Evolutionary conservation across 2,888 invertebrate genomes (phyloP), one percentile per base, ranked within the genome.

Genomic region (Onthophagus sagittarius): DNA sequence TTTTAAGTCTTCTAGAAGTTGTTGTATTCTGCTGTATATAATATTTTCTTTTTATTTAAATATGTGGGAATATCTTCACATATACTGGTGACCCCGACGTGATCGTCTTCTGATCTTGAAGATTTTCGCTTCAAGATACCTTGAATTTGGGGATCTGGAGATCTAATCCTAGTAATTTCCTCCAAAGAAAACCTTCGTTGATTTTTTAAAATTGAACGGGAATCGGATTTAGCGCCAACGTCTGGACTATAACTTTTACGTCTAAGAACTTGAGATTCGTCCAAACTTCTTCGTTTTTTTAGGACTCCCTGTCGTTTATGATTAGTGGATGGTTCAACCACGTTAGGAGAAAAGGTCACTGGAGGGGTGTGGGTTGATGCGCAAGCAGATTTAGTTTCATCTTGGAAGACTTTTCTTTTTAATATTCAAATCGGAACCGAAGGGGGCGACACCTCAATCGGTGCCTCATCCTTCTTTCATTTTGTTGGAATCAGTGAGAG

Each of bases 231-330:
- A 77, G 87, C 88, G 11, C 90, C 89, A 63, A 90, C 90, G 80
- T 92, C 92, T 1, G 92, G 92, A 75, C 92, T 92, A 78, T 91
- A 91, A 73, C 91, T 92, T 71, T 91, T 87, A 78, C 91, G 88
- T 65, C 91, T 86, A 76, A 91, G 87, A 71, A 92, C 92, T 84
- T 92, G 91, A 23, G 90, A 91, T 82, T 95, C 95, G 79, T 95
- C 94, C 78, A 95, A 86, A 81, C 94, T 94, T 73, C 93, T 90
- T 39, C 94, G 90, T 85, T 94, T 95, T 84, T 94, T 95, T 77
- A 94, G 87, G 81, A 94, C 95, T 67, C 94, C 94, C 83, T 93
- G 93, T 72, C 91, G 90, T 77, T 91, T 89, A 76, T 88, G 86
- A 72, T 87, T 87, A 53, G 87, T 86, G 73, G 89, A 88, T 33